These are phyloP conservation scores for Drosophila pegasa DNA, from an alignment of 2,888 invertebrate species.

Conservation along the genomic window DNA sequence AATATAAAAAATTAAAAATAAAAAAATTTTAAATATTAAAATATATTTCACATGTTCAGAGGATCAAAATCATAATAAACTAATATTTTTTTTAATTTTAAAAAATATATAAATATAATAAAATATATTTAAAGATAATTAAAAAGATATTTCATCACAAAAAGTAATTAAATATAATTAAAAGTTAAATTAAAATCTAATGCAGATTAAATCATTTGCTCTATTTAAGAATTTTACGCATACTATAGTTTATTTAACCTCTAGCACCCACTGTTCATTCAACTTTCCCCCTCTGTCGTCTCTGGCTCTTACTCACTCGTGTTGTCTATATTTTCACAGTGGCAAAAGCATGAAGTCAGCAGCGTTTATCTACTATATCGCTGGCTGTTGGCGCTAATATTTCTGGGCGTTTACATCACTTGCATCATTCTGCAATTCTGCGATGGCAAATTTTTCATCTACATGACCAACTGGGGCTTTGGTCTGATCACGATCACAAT, in stretches of 20 bases:
- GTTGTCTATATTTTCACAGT: slow-evolving; percentile 62
- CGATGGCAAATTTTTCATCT: slow-evolving; percentile 83
- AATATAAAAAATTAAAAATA: no score
- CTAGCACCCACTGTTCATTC: neutral
- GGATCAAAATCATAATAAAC: no score
- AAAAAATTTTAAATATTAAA: no score
- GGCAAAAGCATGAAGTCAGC: slow-evolving; percentile 82
- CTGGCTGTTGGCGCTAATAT: slow-evolving; percentile 82
- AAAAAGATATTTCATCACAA: no score
- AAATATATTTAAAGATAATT: no score
- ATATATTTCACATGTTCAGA: no score
- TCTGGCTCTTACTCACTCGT: neutral
- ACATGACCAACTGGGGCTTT: slow-evolving; percentile 85
- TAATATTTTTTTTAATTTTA: no score
- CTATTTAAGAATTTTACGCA: neutral
- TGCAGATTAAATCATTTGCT: slow-evolving; percentile 5
- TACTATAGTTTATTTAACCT: neutral
- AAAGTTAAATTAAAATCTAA: neutral
- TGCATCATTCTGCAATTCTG: slow-evolving; percentile 74
- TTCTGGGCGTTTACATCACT: slow-evolving; percentile 71
- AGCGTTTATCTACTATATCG: slow-evolving; percentile 80
- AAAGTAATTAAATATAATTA: neutral
- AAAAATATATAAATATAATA: no score
- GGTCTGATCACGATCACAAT: slow-evolving; percentile 80
- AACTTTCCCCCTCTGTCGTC: neutral